Base-by-base conservation (phyloP, 2,888 invertebrate species). In the Galerucella calmariensis region DNA sequence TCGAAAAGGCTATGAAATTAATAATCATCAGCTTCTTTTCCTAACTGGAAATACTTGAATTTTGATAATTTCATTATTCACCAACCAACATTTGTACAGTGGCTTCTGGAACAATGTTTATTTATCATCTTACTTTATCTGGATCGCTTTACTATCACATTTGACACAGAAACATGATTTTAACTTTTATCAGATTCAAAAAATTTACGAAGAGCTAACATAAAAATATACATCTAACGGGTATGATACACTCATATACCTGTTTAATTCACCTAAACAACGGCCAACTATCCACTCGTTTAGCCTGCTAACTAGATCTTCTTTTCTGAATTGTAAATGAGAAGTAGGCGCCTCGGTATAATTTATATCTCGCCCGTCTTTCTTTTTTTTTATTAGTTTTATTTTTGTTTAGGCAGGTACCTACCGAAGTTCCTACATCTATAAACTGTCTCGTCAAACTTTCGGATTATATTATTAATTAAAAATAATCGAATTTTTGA, bases 291-390 rank as follows among this genome's bases (percentile, higher is more conserved):
- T 66, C 68, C 73, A 76, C 61, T 78, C 76, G 79, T 77, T 78
- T 75, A 75, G 76, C 76, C 78, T 72, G 79, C 75, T 81, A 80
- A 80, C 78, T 78, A 79, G 78, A 77, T 79, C 78, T 77, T 71
- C 75, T 78, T 71, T 76, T 81, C 79, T 82, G 83, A 82, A 83
- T 83, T 77, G 73, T 76, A 82, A 84, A 83, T 84, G 82, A 83
- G 82, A 77, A 75, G 74, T 78, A 82, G 84, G 84, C 84, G 84
- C 84, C 84, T 84, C 75, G 73, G 76, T 80, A 81, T 82, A 84
- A 83, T 83, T 83, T 84, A 82, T 84, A 82, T 78, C 80, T 77
- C 81, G 79, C 75, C 80, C 74, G 79, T 73, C 79, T 77, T 78
- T 78, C 78, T 78, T 81, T 66, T 81, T 66, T 72, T 70, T 81